Base-by-base conservation (phyloP, 2,113 vertebrate species). In the Oryzias celebensis region DNA sequence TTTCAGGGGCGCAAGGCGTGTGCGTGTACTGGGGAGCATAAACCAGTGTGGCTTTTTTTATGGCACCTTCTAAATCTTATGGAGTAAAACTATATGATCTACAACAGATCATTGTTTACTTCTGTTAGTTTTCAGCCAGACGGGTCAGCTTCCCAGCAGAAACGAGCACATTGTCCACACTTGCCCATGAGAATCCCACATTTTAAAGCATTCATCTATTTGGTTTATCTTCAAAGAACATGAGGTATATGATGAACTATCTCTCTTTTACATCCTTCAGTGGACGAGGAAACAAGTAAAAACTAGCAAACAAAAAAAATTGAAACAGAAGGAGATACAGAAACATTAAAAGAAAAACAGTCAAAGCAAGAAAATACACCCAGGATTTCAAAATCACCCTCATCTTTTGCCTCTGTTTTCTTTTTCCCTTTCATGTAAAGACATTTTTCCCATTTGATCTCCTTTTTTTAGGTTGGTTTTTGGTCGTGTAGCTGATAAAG, bases 231-330 rank as follows among this genome's bases (percentile, higher is more conserved):
- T 94, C 92, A 93, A 93, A 94, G 93, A 93, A 93, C 89, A 93
- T 95, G 94, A 96, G 94, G 94, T 95, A 95, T 95, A 93, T 93
- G 93, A 95, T 91, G 91, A 93, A 92, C 93, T 95, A 92, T 95
- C 94, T 94, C 93, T 92, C 90, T 91, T 89, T 84, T 81, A 85
- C 87, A 87, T 87, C 87, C 87, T 68, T 84, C 78, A 88, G 71
- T 79, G 91, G 85, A 84, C 70, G 65, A 84, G 70, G 48, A 78
- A 83, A 77, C 68, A 68, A 20, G 23, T 42, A 52, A 3, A 73
- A 78, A 64, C 22, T 28, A 81, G 77, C 63, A 41, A 44, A 77
- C 48, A 83, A 23, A 66, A 36, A 76, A 88, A 77, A 52, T 71
- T 66, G 73, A 85, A 81, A 77, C n/a, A 52, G 69, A 78, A 80